Percentiles rank a stretch among this genome's conserved stretches.
Evolutionary conservation across 2,113 vertebrate genomes (phyloP).

Genomic region (Hyperoodon ampullatus): DNA sequence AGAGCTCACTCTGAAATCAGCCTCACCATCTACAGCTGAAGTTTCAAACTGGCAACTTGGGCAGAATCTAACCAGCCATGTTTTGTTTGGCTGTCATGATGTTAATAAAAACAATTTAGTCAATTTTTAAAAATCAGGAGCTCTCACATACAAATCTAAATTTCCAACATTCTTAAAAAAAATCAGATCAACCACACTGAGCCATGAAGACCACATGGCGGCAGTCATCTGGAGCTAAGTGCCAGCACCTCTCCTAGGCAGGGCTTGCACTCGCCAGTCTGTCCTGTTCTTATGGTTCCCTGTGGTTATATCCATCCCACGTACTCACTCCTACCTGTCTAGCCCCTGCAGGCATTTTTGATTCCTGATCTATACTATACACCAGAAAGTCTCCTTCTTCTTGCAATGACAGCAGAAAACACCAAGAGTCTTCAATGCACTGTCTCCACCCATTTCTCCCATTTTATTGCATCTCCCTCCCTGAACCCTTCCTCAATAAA

Average conservation of each 20-base stretch:
- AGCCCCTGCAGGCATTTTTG: background rate
- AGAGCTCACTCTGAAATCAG: background rate
- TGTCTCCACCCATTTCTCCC: background rate
- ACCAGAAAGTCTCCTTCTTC: background rate
- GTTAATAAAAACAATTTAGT: background rate
- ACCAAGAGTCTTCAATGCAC: background rate
- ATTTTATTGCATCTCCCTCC: background rate
- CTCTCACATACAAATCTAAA: background rate
- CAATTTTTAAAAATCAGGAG: background rate
- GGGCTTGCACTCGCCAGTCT: rapidly evolving
- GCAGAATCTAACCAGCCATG: background rate
- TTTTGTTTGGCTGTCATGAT: background rate
- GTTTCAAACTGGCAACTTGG: background rate
- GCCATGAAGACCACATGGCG: no score
- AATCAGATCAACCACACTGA: background rate
- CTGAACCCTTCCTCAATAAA: rapidly evolving
- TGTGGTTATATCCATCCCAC: background rate
- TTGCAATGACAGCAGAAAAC: background rate
- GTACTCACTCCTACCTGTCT: background rate
- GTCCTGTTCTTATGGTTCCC: background rate
- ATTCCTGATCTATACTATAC: background rate
- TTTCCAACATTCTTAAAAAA: background rate
- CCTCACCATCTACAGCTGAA: background rate
- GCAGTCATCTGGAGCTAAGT: no score
- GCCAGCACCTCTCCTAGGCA: background rate